Conservation (phyloP, 2,888 invertebrate genomes). For the Myopa tessellatipennis region DNA sequence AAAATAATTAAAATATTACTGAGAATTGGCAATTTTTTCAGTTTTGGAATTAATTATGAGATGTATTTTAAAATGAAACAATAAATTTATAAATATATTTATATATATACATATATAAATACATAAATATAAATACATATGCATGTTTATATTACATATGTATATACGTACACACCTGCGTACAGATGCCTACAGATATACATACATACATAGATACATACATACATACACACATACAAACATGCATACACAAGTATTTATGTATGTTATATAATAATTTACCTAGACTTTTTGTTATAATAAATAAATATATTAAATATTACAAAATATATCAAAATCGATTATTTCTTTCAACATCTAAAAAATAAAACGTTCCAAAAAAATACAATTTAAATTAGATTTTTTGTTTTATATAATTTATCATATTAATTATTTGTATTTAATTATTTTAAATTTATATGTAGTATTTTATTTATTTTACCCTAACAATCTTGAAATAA, state of each 20-base stretch:
- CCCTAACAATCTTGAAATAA: too few relatives aligned
- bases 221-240: slow-evolving; percentile 19
- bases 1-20: background rate
- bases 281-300: slow-evolving; percentile 49
- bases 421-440: too few relatives aligned
- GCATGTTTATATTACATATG: too few relatives aligned
- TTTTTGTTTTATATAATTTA: too few relatives aligned
- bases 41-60: slow-evolving; percentile 26
- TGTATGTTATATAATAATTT: slow-evolving; percentile 43
- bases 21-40: slow-evolving; percentile 6
- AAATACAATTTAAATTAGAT: too few relatives aligned
- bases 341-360: slow-evolving; percentile 2
- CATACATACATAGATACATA: background rate
- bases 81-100: slow-evolving; percentile 31
- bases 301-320: slow-evolving; percentile 35
- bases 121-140: slow-evolving; percentile 40
- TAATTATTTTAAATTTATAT: too few relatives aligned
- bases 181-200: too few relatives aligned
- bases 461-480: too few relatives aligned
- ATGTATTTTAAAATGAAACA: slow-evolving; percentile 34
- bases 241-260: slow-evolving; percentile 34
- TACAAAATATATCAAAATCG: slow-evolving; percentile 31
- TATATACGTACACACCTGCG: too few relatives aligned
- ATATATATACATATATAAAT: slow-evolving; percentile 24
- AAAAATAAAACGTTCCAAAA: too few relatives aligned